Conservation (phyloP, 2,888 invertebrate species). For the Panzeria rudis region DNA sequence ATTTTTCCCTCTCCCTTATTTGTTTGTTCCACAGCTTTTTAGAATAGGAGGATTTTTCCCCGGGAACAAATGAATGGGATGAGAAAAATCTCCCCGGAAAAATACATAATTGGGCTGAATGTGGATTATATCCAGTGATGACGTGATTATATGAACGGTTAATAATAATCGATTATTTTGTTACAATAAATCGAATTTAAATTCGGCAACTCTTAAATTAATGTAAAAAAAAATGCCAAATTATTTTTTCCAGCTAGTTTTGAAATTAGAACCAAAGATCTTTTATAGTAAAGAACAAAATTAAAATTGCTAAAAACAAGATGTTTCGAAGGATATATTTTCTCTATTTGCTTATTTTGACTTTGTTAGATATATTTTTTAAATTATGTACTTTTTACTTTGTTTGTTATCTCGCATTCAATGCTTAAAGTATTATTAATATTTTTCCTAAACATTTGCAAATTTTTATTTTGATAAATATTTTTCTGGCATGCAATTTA, state of each 20-base stretch:
- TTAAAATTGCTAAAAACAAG: constrained; percentile 29
- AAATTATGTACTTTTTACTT: constrained; percentile 7
- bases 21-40: too few species aligned
- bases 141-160: too few species aligned
- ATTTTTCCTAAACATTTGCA: constrained; percentile 62
- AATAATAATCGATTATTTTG: too few species aligned
- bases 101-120: too few species aligned
- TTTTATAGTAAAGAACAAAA: constrained; percentile 14
- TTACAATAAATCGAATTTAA: too few species aligned
- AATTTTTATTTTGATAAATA: constrained; percentile 43
- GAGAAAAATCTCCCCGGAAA: too few species aligned
- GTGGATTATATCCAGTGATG: too few species aligned
- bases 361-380: constrained; percentile 13
- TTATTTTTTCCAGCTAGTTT: not conserved
- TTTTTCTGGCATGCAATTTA: constrained; percentile 63
- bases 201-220: too few species aligned
- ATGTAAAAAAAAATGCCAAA: too few species aligned
- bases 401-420: constrained; percentile 57
- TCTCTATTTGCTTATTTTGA: constrained; percentile 18
- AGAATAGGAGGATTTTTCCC: too few species aligned
- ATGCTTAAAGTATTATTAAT: constrained; percentile 69
- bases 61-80: too few species aligned
- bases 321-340: not conserved
- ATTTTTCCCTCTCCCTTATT: too few species aligned
- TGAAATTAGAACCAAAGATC: not conserved